These are phyloP conservation scores for Ambastaia sidthimunki DNA, from an alignment of 2,797 vertebrate genomes.

Conservation along the genomic window DNA sequence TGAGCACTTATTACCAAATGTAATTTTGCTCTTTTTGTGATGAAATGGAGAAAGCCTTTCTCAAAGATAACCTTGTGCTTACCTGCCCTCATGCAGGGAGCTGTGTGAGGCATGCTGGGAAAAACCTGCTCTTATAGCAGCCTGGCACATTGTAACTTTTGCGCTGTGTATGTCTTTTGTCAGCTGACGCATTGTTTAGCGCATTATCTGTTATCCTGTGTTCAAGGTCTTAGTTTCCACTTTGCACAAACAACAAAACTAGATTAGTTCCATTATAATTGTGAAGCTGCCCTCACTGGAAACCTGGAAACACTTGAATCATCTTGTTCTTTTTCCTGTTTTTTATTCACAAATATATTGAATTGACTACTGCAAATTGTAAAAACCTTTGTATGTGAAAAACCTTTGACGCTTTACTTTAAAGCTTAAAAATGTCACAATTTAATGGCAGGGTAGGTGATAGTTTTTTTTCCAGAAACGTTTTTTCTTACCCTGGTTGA, in stretches of 20 bases:
- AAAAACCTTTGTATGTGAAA: too few relatives aligned
- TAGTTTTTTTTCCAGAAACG: too few relatives aligned
- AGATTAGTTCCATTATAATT: background rate
- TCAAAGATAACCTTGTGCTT: constrained; percentile 39
- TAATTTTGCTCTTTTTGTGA: background rate
- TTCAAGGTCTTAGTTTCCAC: background rate
- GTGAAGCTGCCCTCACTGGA: background rate
- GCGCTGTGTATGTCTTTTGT: background rate
- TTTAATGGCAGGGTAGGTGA: too few relatives aligned
- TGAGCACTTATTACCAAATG: background rate
- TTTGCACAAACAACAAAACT: background rate
- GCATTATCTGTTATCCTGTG: background rate
- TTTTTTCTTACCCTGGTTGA: too few relatives aligned
- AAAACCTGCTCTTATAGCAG: background rate
- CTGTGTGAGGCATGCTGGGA: constrained; percentile 14
- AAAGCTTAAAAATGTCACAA: too few relatives aligned
- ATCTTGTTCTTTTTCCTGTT: too few relatives aligned
- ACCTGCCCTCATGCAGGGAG: constrained; percentile 16
- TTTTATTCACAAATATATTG: too few relatives aligned
- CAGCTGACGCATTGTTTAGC: background rate
- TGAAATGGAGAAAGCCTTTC: background rate
- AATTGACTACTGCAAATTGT: too few relatives aligned
- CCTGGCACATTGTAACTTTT: background rate
- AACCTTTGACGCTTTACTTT: too few relatives aligned
- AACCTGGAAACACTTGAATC: too few relatives aligned